phyloP scores from a whole-genome alignment of 2,888 invertebrate genomes.

The Acheta domesticus region DNA sequence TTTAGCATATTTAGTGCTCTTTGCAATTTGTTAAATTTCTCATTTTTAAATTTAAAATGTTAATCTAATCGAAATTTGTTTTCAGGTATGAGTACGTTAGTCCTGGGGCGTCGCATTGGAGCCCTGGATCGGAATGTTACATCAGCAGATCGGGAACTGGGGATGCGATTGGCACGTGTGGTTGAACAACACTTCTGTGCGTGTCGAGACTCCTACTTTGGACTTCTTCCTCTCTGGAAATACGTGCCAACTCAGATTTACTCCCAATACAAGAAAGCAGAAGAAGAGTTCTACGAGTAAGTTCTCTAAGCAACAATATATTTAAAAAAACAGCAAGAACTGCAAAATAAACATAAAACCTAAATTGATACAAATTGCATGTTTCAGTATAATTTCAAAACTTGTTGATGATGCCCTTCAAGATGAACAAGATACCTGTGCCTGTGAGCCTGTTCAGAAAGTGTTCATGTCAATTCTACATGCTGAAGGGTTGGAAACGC shows the following conservation, averaged over 20 bases:
- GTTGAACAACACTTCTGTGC: conserved; percentile 74
- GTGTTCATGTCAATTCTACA: conserved; percentile 73
- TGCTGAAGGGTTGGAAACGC: conserved; percentile 67
- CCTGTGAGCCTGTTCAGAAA: conserved; percentile 59
- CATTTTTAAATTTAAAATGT: too few species aligned
- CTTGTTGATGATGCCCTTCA: conserved; percentile 66
- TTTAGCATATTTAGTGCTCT: too few species aligned
- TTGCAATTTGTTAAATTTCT: too few species aligned
- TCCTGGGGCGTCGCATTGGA: conserved; percentile 74
- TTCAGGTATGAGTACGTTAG: conserved; percentile 70
- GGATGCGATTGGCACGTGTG: conserved; percentile 46
- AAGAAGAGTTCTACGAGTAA: conserved; percentile 77
- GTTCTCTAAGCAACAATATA: conserved; percentile 40
- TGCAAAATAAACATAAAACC: background rate
- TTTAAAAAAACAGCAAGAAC: background rate
- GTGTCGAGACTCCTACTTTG: conserved; percentile 76
- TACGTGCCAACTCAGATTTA: conserved; percentile 70
- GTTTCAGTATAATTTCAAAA: conserved; percentile 63
- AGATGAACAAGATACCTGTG: conserved; percentile 55
- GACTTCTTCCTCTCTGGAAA: conserved; percentile 74
- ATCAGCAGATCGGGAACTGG: conserved; percentile 48
- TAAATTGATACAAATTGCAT: background rate
- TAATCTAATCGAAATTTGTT: background rate
- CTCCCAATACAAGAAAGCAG: conserved; percentile 65
- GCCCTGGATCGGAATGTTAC: conserved; percentile 57